Evolutionary conservation across 2,888 invertebrate species (phyloP), one percentile per base, ranked within the genome.

Genomic region (Poecilus cupreus): DNA sequence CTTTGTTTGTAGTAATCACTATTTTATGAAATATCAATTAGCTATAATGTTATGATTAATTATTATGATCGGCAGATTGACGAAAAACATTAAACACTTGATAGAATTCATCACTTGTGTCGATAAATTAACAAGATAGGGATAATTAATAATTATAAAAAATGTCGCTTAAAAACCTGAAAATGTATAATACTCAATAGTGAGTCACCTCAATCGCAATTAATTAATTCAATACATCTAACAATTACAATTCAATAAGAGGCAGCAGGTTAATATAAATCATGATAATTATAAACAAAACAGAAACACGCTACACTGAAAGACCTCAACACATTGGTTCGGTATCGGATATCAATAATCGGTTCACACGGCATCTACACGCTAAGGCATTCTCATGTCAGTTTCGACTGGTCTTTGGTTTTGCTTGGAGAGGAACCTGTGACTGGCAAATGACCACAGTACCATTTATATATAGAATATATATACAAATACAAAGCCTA

Each of bases 301-400:
- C 39, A 77, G 43, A 77, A 77, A 77, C 57, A 77, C 77, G 64
- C 60, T 77, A 77, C 20, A 77, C 18, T 64, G 39, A 77, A 77
- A 60, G 46, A 76, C 57, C 37, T 76, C 57, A 76, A 57, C 37
- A 37, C 39, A 39, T 76, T 57, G 43, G 37, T 57, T 37, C 22
- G 60, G 60, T 60, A 60, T 60, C 60, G 60, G 60, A 24, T 60
- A 60, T 60, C 60, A 26, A 22, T 24, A 60, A 75, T 49, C 76
- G 24, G 24, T 77, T 51, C 77, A 77, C 64, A 60, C 60, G 76
- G 57, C 76, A 57, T 76, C 68, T 49, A 68, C 49, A 79, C 54
- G 68, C 79, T 79, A 79, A 79, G 79, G 79, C 79, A 79, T 79
- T 79, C 46, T 79, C 64, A 64, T 64, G 39, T 64, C 39, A 54